These are phyloP conservation scores for Caradrina clavipalpis DNA, from an alignment of 2,888 invertebrate genomes.

Conservation along the genomic window DNA sequence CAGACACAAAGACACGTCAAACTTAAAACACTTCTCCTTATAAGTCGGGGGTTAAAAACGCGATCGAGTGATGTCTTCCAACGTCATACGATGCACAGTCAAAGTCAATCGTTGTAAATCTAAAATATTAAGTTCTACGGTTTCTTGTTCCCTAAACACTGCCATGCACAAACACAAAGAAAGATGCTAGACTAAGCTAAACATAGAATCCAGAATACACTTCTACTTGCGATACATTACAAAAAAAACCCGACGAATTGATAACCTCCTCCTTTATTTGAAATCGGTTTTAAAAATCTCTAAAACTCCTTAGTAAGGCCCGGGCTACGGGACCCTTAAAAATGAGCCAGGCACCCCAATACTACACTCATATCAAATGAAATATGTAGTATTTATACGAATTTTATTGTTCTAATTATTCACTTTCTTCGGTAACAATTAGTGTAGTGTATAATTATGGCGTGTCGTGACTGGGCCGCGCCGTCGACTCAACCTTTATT, in stretches of 20 bases:
- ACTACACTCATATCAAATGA: slow-evolving; percentile 45
- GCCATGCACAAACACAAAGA: background rate
- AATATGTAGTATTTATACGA: slow-evolving; percentile 63
- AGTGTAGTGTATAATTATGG: slow-evolving; percentile 61
- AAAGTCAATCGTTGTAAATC: too few species aligned
- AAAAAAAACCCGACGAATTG: too few species aligned
- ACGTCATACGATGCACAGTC: too few species aligned
- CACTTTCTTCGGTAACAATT: slow-evolving; percentile 63
- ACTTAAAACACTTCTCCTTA: too few species aligned
- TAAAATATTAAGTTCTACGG: background rate
- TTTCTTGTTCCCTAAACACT: background rate
- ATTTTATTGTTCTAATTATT: slow-evolving; percentile 64
- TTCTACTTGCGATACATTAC: background rate
- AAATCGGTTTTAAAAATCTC: too few species aligned
- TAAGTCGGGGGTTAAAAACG: too few species aligned
- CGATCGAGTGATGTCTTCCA: too few species aligned
- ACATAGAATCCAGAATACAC: too few species aligned
- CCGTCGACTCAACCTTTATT: slow-evolving; percentile 50
- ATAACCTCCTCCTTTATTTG: too few species aligned
- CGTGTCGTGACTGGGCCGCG: slow-evolving; percentile 56
- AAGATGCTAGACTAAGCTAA: background rate
- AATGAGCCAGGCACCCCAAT: slow-evolving; percentile 11
- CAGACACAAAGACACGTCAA: too few species aligned
- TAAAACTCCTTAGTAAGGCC: background rate
- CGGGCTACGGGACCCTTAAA: slow-evolving; percentile 8